Evolutionary conservation across 2,888 invertebrate species (phyloP), one percentile per base, ranked within the genome.

Genomic region (Agrochola macilenta): DNA sequence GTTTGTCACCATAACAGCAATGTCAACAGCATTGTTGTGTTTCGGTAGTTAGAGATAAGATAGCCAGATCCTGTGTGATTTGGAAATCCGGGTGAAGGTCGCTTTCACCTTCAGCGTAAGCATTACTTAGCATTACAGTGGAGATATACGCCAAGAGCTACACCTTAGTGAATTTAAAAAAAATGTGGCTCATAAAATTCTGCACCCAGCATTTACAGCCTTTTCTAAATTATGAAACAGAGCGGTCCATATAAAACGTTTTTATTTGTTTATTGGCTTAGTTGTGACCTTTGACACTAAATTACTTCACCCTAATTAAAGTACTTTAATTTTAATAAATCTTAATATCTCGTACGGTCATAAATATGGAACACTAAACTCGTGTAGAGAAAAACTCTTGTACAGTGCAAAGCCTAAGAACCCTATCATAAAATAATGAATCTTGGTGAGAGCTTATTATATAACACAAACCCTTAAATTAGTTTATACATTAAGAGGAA

Each of bases 351-450:
- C 12, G 12, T 26, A 52, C 14, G 1, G n/a, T 7, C n/a, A 30
- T 30, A 35, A n/a, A 60, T 23, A 52, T 64, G 5, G 0, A 49
- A 57, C 5, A 26, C 12, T 39, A 14, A 63, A 43, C 35, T 17
- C 52, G 35, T 61, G 69, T 69, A 61, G 14, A 79, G 52, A 80
- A 80, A 69, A 63, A 80, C 3, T 58, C 35, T 54, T 46, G 8
- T 20, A 46, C 35, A 2, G 1, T 35, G 0, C 17, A 54, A 60
- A 61, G 35, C 65, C 23, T 39, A 57, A 58, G 61, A 69, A 61
- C 49, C 82, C 60, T 70, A 73, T 14, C 43, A 43, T 14, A 83
- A 43, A 65, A 65, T 73, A 70, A 71, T 83, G 23, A 72, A 69
- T 83, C 58, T 57, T 26, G 17, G 49, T 49, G 35, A n/a, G 57